A percentile compares a stretch with the other conserved stretches of the same genome.
phyloP scores from a whole-genome alignment of 2,113 vertebrate species.

The Microtus richardsoni region DNA sequence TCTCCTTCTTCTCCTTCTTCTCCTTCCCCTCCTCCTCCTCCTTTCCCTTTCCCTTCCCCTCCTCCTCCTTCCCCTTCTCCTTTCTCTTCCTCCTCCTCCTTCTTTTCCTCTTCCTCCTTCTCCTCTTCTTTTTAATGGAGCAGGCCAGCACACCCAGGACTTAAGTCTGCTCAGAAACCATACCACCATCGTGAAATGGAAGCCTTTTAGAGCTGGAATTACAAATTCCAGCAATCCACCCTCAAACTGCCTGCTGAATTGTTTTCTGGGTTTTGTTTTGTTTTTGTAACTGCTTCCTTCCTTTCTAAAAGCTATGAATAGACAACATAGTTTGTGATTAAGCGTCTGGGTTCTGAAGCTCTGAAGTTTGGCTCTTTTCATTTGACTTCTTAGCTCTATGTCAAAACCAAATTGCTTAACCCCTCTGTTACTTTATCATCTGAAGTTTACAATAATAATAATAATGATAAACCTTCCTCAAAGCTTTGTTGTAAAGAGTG shows the following conservation, averaged over 20 bases:
- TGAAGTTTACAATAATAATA: neutral
- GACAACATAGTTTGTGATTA: neutral
- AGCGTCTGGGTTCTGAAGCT: neutral
- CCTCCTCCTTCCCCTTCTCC: too few relatives aligned
- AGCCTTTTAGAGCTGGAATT: neutral
- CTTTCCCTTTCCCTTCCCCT: accelerated
- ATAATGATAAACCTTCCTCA: neutral
- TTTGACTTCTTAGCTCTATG: neutral
- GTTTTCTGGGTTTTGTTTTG: neutral
- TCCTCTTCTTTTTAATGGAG: too few relatives aligned
- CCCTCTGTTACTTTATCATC: neutral
- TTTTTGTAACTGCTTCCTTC: neutral
- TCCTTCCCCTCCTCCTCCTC: too few relatives aligned
- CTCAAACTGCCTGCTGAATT: neutral
- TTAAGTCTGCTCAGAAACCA: neutral
- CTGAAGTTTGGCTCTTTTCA: neutral
- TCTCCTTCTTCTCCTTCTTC: too few relatives aligned
- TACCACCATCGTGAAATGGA: neutral
- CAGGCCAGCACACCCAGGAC: neutral
- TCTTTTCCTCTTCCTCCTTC: too few relatives aligned
- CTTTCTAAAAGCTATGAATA: neutral
- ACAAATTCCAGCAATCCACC: neutral
- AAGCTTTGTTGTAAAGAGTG: neutral
- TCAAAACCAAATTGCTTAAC: neutral
- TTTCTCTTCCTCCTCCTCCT: too few relatives aligned